Conservation (phyloP, 2,888 invertebrate genomes). For the Watsonalla binaria region DNA sequence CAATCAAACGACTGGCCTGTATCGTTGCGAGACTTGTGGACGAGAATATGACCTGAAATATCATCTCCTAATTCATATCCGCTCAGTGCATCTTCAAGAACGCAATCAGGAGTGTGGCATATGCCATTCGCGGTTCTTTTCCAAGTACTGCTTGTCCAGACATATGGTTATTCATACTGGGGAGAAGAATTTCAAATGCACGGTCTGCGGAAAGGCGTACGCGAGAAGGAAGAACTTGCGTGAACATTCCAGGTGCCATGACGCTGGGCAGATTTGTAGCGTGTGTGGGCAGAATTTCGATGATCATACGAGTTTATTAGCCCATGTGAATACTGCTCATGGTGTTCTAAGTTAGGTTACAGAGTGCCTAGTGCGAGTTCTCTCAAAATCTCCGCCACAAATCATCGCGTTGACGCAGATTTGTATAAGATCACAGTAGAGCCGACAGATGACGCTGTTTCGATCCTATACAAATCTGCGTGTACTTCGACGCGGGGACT, state of each 20-base stretch:
- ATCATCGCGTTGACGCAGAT: too few relatives aligned
- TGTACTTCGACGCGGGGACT: too few relatives aligned
- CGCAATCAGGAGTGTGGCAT: conserved; percentile 52
- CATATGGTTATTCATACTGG: conserved; percentile 74
- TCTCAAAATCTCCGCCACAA: too few relatives aligned
- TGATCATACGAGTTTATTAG: conserved; percentile 29
- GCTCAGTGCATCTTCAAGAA: conserved; percentile 60
- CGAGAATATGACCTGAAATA: conserved; percentile 56
- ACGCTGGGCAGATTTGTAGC: conserved; percentile 27
- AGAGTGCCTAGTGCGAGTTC: neutral
- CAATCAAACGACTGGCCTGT: conserved; percentile 42
- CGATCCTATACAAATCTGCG: neutral
- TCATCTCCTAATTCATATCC: conserved; percentile 49
- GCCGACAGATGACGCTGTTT: too few relatives aligned
- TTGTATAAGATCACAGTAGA: too few relatives aligned
- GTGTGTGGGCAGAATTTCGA: conserved; percentile 36
- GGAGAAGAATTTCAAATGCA: conserved; percentile 69
- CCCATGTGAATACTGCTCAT: conserved; percentile 32
- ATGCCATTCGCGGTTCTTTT: conserved; percentile 56
- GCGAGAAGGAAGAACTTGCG: conserved; percentile 47
- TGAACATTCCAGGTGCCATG: conserved; percentile 47
- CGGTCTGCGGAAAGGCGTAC: conserved; percentile 65
- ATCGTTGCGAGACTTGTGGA: conserved; percentile 53
- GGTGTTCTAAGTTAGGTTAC: conserved; percentile 10
- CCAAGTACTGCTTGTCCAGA: conserved; percentile 57